phyloP scores from a whole-genome alignment of 1,140 invertebrate genomes.

The Drosophila ironensis region DNA sequence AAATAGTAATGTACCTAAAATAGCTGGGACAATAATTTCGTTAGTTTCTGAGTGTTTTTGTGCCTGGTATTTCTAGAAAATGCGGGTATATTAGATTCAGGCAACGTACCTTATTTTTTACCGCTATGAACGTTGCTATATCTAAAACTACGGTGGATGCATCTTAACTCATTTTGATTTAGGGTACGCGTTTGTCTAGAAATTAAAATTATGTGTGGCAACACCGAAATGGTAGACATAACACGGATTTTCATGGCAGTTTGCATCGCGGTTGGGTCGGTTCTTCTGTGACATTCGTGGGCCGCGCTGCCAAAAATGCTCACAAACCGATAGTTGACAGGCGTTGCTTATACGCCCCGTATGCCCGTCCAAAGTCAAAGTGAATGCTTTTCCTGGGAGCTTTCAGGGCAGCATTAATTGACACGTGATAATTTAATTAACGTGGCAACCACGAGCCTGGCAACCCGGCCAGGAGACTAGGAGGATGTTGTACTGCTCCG shows the following conservation, averaged over 20 bases:
- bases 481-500: conserved; percentile 32
- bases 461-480: conserved; percentile 22
- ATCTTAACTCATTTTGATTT: no score
- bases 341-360: conserved; percentile 64
- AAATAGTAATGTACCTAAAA: no score
- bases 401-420: conserved; percentile 64
- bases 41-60: no score
- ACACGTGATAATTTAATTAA: conserved; percentile 80
- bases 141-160: no score
- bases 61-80: no score
- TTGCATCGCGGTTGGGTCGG: conserved; percentile 33
- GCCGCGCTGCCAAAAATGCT: neutral
- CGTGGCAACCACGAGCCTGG: conserved; percentile 52
- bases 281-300: conserved; percentile 16
- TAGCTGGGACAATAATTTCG: no score
- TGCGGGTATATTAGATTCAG: no score
- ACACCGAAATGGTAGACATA: conserved; percentile 47
- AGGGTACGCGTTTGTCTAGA: no score
- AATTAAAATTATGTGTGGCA: no score
- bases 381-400: conserved; percentile 49
- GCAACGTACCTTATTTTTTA: no score
- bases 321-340: conserved; percentile 48
- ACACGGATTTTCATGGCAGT: conserved; percentile 59
- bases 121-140: no score
- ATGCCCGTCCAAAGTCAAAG: conserved; percentile 37